Conservation (phyloP, 2,797 vertebrate genomes). For the Chloroceryle amazona region DNA sequence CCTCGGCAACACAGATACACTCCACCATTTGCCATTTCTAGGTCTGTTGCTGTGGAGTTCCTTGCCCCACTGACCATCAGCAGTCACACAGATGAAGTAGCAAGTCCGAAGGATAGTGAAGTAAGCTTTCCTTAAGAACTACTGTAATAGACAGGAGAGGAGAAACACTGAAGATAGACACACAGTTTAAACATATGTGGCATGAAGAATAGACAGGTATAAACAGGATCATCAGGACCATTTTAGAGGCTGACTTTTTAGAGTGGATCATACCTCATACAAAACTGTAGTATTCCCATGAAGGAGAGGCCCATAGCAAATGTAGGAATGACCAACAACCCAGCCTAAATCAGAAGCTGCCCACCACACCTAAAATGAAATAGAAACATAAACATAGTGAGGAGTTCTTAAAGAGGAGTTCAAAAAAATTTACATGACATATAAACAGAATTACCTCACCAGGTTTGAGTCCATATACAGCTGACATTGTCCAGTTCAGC, state of each 20-base stretch:
- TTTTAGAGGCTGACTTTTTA: neutral
- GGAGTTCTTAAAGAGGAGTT: neutral
- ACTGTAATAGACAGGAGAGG: neutral
- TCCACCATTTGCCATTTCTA: neutral
- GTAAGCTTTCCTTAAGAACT: neutral
- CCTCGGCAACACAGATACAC: neutral
- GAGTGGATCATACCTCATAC: slow-evolving; percentile 88
- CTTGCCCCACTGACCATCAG: fast-evolving
- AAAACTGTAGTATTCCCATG: slow-evolving; percentile 94
- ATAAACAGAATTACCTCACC: slow-evolving; percentile 89
- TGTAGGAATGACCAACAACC: slow-evolving; percentile 98
- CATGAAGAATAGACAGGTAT: neutral
- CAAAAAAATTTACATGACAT: neutral
- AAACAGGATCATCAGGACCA: neutral
- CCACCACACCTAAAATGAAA: slow-evolving; percentile 94
- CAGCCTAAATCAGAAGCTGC: slow-evolving; percentile 97
- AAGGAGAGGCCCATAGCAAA: slow-evolving; percentile 95
- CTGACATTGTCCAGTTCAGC: slow-evolving; percentile 98
- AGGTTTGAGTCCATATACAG: slow-evolving; percentile 91
- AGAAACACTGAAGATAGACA: neutral
- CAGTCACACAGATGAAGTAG: neutral
- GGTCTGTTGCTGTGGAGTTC: neutral
- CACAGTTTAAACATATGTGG: neutral
- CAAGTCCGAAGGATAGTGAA: neutral
- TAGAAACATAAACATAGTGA: neutral